Base-by-base conservation (phyloP, 2,888 invertebrate species). In the Doris montereyensis region DNA sequence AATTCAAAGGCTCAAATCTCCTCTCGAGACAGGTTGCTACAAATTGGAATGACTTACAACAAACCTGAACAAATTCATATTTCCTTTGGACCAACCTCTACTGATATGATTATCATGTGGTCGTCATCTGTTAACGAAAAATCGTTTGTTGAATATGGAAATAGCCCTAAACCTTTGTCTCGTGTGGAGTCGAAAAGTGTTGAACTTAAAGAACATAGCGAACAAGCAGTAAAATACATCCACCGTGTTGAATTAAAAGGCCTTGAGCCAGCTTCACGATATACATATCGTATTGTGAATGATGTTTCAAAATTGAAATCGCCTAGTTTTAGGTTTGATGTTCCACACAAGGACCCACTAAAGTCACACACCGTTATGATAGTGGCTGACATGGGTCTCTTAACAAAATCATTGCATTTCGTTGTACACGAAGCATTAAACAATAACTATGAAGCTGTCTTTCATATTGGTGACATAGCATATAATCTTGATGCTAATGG, bases 391-490 rank as follows among this genome's bases (percentile, higher is more conserved):
- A 80, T 91, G 75, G 90, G 90, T 26, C 83, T 85, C 34, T 76
- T 78, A n/a, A 82, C 87, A 1, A 78, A 82, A 57, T 81, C 83
- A 73, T 78, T 87, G 21, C 81, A 84, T 67, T 86, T 85, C 71
- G 60, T 88, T 1, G 73, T 86, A 1, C 85, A 87, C 65, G 88
- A 88, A 67, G 86, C 86, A 5, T n/a, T 81, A 13, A 84, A 83
- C 71, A 81, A 83, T 4, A 82, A 83, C 17, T 88, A 88, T 80
- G 84, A 85, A 60, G 86, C 87, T 17, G 78, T 88, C n/a, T 85
- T 88, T 60, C 88, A 88, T 79, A 75, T 88, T 34, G 90, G 90
- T 26, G 89, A 90, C 77, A 88, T 90, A 75, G 88, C 88, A 3
- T 89, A 89, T 82, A 86, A 89, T 74, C 81, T 89, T 13, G 83